Base-by-base conservation (phyloP, 2,113 vertebrate species). In the Scartelaos histophorus region DNA sequence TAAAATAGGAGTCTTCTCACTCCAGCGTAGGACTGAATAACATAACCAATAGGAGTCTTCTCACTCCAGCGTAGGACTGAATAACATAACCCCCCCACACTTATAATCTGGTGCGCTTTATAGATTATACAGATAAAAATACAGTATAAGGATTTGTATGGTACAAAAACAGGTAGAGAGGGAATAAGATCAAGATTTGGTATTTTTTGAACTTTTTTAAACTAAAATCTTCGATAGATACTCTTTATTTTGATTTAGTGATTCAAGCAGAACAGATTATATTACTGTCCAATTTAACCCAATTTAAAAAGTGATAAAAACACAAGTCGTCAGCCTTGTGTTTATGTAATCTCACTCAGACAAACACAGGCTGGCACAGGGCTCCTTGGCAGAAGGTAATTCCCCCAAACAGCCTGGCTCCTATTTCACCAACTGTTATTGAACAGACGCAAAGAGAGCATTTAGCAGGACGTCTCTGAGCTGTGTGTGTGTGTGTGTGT, bases 401-500 rank as follows among this genome's bases (percentile, higher is more conserved):
- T 72, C 22, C 34, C 60, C 22, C 2, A 65, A 54, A 73, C 70
- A 73, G 61, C 61, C 22, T 35, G 34, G 16, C 22, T 21, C 49
- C 45, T 38, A 10, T 43, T 29, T 66, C 24, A 67, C 51, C 38
- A 57, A 66, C 54, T n/a, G 17, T 73, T 66, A 45, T 38, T 73
- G 13, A 49, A 74, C 47, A 22, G 45, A 66, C 47, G 65, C 65
- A 66, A 66, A 66, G 9, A 34, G 53, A 21, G 51, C 65, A 43
- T 66, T 67, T 58, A n/a, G n/a, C 29, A 38, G 29, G 38, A 56
- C 25, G 69, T 47, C 45, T 70, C 54, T 47, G 35, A 54, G 49
- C 0, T 5, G 25, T n/a, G n/a, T n/a, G n/a, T n/a, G n/a, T n/a
- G n/a, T n/a, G 35, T 57, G 45, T 24, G 10, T 64, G 25, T 35